These are phyloP conservation scores for Bilobella aurantiaca DNA, from an alignment of 1,140 invertebrate species.

Conservation along the genomic window DNA sequence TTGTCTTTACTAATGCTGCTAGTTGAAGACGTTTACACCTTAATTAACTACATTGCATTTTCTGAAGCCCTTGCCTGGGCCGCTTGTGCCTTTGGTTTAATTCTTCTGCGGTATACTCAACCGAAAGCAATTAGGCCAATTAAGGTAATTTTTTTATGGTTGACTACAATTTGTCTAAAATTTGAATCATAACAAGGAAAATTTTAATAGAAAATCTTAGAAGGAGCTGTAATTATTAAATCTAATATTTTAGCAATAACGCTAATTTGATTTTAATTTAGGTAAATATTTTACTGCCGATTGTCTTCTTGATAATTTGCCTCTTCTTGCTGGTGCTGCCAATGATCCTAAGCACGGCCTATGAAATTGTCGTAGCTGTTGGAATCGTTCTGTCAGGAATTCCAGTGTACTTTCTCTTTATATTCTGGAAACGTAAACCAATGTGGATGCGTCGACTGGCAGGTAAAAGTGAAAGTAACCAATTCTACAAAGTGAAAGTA, in stretches of 20 bases:
- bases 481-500: neutral
- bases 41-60: slow-evolving; percentile 91
- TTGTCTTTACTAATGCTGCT: slow-evolving; percentile 48
- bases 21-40: slow-evolving; percentile 61
- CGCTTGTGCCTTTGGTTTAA: slow-evolving; percentile 72
- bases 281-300: slow-evolving; percentile 62
- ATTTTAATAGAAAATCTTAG: slow-evolving; percentile 10
- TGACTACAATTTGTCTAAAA: no score
- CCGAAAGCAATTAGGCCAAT: slow-evolving; percentile 75
- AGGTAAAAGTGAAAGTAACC: slow-evolving; percentile 26
- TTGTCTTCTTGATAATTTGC: slow-evolving; percentile 72
- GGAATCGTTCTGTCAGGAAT: slow-evolving; percentile 71
- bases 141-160: slow-evolving; percentile 50
- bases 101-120: slow-evolving; percentile 71
- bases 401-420: slow-evolving; percentile 80
- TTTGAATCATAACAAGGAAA: neutral
- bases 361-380: slow-evolving; percentile 70
- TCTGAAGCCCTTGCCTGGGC: slow-evolving; percentile 86
- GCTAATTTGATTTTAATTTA: slow-evolving; percentile 37
- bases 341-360: slow-evolving; percentile 56
- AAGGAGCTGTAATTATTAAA: no score
- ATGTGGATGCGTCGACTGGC: slow-evolving; percentile 38
- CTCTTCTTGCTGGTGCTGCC: slow-evolving; percentile 72
- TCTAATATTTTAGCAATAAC: no score
- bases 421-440: slow-evolving; percentile 75